Conservation (phyloP, 1,140 invertebrate species). For the Frieseomelitta varia region DNA sequence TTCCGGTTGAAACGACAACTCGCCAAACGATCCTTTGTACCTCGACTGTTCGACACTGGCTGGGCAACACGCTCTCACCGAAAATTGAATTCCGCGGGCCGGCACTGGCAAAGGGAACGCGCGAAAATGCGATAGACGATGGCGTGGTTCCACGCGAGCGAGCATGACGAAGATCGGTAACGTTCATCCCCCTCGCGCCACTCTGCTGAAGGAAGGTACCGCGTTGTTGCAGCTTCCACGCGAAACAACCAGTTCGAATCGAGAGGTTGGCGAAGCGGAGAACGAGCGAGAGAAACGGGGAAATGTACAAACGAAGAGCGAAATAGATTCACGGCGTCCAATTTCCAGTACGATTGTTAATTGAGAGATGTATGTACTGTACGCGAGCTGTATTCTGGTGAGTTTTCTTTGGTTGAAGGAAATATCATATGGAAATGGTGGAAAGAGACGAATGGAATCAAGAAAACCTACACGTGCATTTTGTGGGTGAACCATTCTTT, state of each 20-base stretch:
- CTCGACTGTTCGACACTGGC: background rate
- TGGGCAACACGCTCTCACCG: background rate
- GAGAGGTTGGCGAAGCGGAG: background rate
- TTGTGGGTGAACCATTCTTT: background rate
- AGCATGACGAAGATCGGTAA: slow-evolving; percentile 25
- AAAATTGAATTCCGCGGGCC: slow-evolving; percentile 12
- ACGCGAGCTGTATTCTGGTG: too few species aligned
- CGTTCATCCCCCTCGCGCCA: background rate
- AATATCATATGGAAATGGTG: background rate
- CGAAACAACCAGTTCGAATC: background rate
- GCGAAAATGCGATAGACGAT: slow-evolving; percentile 9
- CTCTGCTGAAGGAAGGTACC: slow-evolving; percentile 6
- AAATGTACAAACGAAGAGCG: too few species aligned
- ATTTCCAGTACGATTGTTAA: slow-evolving; percentile 41
- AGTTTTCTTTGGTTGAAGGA: too few species aligned
- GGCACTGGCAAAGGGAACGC: background rate
- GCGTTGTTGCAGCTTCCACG: background rate
- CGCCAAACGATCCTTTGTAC: background rate
- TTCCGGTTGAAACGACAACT: background rate
- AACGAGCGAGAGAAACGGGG: background rate
- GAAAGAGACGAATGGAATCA: background rate
- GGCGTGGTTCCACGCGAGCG: slow-evolving; percentile 16
- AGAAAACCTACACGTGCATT: background rate
- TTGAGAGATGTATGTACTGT: slow-evolving; percentile 2
- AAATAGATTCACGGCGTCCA: background rate